Percentiles rank a stretch among this genome's conserved stretches.
These are phyloP conservation scores for Puma concolor DNA, from an alignment of 2,113 vertebrate species.

Conservation along the genomic window DNA sequence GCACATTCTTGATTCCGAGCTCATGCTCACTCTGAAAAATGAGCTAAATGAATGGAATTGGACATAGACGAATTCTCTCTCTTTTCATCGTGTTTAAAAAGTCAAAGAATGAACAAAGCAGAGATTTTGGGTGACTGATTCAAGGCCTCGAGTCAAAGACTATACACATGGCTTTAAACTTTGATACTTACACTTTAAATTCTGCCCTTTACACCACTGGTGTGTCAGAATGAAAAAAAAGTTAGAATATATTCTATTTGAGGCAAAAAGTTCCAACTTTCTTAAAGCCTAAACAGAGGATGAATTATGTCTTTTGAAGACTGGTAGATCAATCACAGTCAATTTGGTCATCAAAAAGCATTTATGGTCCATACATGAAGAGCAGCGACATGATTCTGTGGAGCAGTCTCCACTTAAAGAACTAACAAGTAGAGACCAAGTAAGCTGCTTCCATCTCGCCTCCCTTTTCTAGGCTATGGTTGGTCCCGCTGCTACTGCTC, in stretches of 20 bases:
- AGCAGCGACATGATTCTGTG: not conserved
- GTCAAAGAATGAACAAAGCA: not conserved
- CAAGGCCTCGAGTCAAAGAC: not conserved
- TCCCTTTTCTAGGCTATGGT: not conserved
- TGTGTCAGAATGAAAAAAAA: not conserved
- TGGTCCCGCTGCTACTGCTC: not conserved
- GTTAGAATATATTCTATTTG: not conserved
- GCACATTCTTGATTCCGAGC: not conserved
- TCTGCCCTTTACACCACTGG: not conserved
- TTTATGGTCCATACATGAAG: not conserved
- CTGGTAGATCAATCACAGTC: not conserved
- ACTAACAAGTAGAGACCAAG: not conserved
- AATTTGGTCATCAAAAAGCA: not conserved
- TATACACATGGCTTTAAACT: not conserved
- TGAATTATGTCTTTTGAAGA: not conserved
- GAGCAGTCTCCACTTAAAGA: not conserved
- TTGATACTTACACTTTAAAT: not conserved
- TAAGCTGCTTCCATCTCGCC: not conserved
- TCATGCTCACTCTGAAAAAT: not conserved
- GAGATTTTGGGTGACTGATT: not conserved
- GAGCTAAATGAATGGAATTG: not conserved
- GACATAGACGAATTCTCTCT: not conserved
- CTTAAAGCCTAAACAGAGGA: not conserved
- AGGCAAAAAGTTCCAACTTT: not conserved
- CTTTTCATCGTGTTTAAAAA: not conserved